Percentiles rank a stretch among this genome's conserved stretches.
These are phyloP conservation scores for Nasonia longicornis DNA, from an alignment of 1,140 invertebrate genomes.

Conservation along the genomic window DNA sequence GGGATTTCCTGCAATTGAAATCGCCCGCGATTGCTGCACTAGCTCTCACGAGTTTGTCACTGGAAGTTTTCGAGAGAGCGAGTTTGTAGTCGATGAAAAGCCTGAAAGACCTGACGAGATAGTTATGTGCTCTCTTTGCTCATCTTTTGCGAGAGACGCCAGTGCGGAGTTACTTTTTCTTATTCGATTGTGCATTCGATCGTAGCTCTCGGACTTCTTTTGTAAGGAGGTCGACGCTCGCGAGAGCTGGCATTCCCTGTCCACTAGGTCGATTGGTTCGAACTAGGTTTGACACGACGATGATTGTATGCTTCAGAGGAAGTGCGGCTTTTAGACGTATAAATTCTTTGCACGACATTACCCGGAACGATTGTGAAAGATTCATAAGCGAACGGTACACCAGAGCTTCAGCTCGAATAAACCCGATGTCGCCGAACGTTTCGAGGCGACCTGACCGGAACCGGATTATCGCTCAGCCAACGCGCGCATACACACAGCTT, in stretches of 20 bases:
- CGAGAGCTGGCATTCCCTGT: neutral
- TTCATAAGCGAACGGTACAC: too few relatives aligned
- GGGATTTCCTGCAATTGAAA: neutral
- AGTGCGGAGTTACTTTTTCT: neutral
- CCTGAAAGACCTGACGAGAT: neutral
- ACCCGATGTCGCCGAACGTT: too few relatives aligned
- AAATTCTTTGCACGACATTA: too few relatives aligned
- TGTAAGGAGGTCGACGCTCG: neutral
- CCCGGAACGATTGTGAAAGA: too few relatives aligned
- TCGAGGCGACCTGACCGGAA: too few relatives aligned
- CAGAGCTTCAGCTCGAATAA: too few relatives aligned
- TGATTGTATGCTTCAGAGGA: neutral
- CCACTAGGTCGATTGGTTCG: neutral
- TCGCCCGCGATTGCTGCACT: neutral
- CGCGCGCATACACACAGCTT: too few relatives aligned
- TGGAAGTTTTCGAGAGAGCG: neutral
- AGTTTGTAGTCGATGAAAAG: neutral
- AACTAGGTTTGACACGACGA: neutral
- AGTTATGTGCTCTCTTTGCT: slow-evolving; percentile 2
- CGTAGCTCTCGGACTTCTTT: neutral
- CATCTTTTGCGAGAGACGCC: neutral
- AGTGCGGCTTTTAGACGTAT: too few relatives aligned
- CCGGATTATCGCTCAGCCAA: too few relatives aligned
- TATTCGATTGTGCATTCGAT: neutral
- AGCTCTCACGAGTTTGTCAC: neutral